phyloP scores from a whole-genome alignment of 2,888 invertebrate genomes.

The Aphidoletes aphidimyza region DNA sequence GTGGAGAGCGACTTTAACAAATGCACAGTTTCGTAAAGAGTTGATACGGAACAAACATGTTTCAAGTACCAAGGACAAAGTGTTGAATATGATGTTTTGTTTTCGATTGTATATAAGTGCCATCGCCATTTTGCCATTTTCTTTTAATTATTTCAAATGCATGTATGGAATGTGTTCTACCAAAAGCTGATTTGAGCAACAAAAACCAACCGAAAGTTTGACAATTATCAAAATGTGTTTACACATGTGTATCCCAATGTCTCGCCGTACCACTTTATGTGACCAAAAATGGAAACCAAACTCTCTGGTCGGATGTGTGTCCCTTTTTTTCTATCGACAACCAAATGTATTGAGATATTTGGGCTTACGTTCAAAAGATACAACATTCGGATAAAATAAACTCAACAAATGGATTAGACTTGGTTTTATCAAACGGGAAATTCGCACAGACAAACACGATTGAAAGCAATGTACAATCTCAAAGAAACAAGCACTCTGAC shows the following conservation, averaged over 20 bases:
- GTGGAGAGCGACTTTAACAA: too few relatives aligned
- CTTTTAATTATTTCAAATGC: neutral
- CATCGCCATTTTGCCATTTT: neutral
- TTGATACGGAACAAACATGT: too few relatives aligned
- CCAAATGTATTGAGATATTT: neutral
- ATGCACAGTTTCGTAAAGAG: too few relatives aligned
- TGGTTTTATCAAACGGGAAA: neutral
- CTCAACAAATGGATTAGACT: slow-evolving; percentile 30
- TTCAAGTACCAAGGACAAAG: too few relatives aligned
- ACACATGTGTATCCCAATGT: neutral
- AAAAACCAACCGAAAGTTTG: neutral
- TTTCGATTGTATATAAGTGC: too few relatives aligned
- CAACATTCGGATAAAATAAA: neutral
- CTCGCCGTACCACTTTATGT: too few relatives aligned
- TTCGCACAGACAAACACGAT: neutral
- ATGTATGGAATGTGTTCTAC: neutral
- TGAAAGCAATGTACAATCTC: too few relatives aligned
- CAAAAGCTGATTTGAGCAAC: neutral
- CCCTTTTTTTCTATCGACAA: neutral
- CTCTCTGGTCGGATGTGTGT: neutral
- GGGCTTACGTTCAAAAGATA: neutral
- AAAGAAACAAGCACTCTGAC: too few relatives aligned
- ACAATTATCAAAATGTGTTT: slow-evolving; percentile 22
- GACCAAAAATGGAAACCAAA: too few relatives aligned
- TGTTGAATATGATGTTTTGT: too few relatives aligned